phyloP scores from a whole-genome alignment of 2,113 vertebrate species.

The Hippocampus guttulatus region DNA sequence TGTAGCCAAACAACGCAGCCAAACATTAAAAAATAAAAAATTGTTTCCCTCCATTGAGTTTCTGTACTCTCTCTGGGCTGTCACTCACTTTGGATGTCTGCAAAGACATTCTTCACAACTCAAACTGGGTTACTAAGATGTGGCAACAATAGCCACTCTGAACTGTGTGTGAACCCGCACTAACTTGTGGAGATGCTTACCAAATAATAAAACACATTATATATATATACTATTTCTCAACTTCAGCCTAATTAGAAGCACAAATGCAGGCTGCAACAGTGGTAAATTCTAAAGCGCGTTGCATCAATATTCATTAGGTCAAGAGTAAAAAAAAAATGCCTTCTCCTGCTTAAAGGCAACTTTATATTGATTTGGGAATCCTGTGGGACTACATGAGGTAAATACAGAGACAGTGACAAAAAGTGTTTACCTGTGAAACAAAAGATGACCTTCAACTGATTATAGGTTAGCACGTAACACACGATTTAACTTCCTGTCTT shows the following conservation, averaged over 20 bases:
- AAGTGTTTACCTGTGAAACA: constrained; percentile 44
- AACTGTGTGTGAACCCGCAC: constrained; percentile 47
- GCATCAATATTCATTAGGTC: constrained; percentile 40
- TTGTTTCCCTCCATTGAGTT: constrained; percentile 19
- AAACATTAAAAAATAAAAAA: constrained; percentile 1
- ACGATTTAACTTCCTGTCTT: neutral
- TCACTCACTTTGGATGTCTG: constrained; percentile 57
- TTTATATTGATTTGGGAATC: constrained; percentile 46
- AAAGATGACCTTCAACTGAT: constrained; percentile 28
- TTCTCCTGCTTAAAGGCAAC: constrained; percentile 19
- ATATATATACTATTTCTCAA: constrained; percentile 14
- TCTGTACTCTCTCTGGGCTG: constrained; percentile 25
- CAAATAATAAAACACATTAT: constrained; percentile 5
- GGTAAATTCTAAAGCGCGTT: constrained; percentile 16
- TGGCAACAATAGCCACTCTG: constrained; percentile 30
- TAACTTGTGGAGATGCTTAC: constrained; percentile 14
- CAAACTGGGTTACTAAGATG: constrained; percentile 40
- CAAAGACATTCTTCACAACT: constrained; percentile 42
- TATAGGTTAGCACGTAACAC: constrained; percentile 17
- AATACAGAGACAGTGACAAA: constrained; percentile 53
- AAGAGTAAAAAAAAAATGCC: constrained; percentile 7
- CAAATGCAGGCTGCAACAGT: constrained; percentile 28
- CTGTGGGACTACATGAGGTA: constrained; percentile 19
- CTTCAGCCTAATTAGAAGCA: constrained; percentile 45
- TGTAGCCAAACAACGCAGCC: constrained; percentile 38